Conservation (phyloP, 2,888 invertebrate species). For the Dryobota labecula region DNA sequence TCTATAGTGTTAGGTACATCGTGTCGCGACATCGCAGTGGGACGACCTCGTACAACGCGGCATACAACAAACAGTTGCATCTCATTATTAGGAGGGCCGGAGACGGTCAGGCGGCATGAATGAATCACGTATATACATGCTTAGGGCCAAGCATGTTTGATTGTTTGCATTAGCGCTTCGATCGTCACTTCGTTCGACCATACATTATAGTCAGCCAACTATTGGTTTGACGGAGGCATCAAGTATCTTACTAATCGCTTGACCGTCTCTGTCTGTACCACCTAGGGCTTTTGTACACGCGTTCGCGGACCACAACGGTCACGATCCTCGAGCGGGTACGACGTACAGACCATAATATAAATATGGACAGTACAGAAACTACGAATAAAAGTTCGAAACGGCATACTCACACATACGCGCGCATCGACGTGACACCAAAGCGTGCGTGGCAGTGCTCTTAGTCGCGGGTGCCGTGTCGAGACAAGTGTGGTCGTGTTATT, state of each 20-base stretch:
- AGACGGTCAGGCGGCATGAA: conserved; percentile 9
- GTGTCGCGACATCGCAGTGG: not conserved
- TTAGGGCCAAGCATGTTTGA: not conserved
- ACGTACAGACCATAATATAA: no score
- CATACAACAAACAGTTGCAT: not conserved
- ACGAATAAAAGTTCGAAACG: no score
- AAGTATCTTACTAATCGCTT: not conserved
- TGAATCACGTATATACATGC: no score
- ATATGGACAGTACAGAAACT: no score
- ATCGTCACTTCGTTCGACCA: not conserved
- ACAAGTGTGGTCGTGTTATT: no score
- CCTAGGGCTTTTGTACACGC: not conserved
- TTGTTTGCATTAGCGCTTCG: not conserved
- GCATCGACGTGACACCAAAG: no score
- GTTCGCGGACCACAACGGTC: no score
- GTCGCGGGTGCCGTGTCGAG: no score
- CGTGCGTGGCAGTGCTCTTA: no score
- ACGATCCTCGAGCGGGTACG: not conserved
- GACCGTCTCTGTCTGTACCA: no score
- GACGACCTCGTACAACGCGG: not conserved
- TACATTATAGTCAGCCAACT: not conserved
- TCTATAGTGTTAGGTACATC: conserved; percentile 8
- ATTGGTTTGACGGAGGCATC: not conserved
- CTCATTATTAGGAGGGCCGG: not conserved
- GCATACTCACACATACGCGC: no score